Base-by-base conservation (phyloP, 2,888 invertebrate genomes). In the Teleogryllus oceanicus region DNA sequence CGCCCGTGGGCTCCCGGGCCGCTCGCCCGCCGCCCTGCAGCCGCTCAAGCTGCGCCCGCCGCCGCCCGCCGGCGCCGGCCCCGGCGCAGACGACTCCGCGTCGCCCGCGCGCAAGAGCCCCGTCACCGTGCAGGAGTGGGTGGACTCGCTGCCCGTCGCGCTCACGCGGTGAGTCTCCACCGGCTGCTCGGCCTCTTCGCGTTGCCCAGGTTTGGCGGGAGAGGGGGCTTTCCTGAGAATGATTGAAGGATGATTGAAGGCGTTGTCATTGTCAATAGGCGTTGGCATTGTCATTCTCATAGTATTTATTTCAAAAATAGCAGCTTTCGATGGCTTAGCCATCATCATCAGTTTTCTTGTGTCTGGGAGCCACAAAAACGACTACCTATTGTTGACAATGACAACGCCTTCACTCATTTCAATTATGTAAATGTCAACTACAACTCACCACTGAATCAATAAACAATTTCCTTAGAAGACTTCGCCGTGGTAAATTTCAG, bases 61-160 rank as follows among this genome's bases (percentile, higher is more conserved):
- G 78, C 75, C 78, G n/a, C 16, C 49, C 78, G 74, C 13, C 5
- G 11, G 10, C 78, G 74, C 2, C 77, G 78, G 50, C 80, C 2
- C 24, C 24, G 24, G 24, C 24, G 75, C 78, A 5, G 78, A 76
- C 20, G 75, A 37, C 2, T 21, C 77, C 2, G 21, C 80, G 5
- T 21, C 81, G 20, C 78, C 78, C 8, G 79, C 81, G n/a, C 90
- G 91, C 80, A 92, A 91, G 85, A 91, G 92, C 83, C 91, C 92
- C 78, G 88, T 89, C 81, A 89, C 89, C 50, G 92, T 94, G 79
- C 93, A 94, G 85, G 92, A 93, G 88, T 94, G 94, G 94, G 89
- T 94, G 82, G 92, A 94, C 85, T 92, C 92, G 11, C 86, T 93
- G 83, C 92, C 93, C 13, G 10, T 11, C 79, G 50, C 20, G n/a